Base-by-base conservation (phyloP, 2,113 vertebrate species). In the Tringa solitaria region DNA sequence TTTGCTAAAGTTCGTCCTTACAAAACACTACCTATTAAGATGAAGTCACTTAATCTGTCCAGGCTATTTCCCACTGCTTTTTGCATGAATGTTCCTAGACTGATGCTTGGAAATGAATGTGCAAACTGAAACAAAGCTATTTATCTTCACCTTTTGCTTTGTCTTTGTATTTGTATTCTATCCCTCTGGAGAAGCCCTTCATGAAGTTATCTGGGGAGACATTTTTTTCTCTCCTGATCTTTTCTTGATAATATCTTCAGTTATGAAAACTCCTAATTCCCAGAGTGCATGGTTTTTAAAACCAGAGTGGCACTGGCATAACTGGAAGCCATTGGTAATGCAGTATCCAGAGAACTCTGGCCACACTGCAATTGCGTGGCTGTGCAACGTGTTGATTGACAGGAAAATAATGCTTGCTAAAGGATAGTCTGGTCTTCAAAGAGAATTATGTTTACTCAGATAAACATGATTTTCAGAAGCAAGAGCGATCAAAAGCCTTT, bases 391-490 rank as follows among this genome's bases (percentile, higher is more conserved):
- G n/a, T 61, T 92, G 83, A 81, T 28, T 94, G 93, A 93, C 84
- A 92, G 72, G 51, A 91, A 95, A 95, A 88, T 89, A 83, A 76
- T 65, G n/a, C 61, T 76, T 76, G 67, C 33, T 92, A 53, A 91
- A 88, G 74, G 41, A 79, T 48, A 88, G 48, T 75, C 68, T 90
- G 45, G 12, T 91, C 35, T 91, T 92, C 60, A 84, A 59, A 95
- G 70, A 90, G 14, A 93, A 67, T 95, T 89, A 60, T 76, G n/a
- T 96, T 96, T 94, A 56, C 41, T 82, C n/a, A 78, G 22, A 79
- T 85, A 94, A 95, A 88, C 33, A 90, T 2, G 11, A 37, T 88
- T 96, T 95, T 94, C 78, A 96, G 78, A 96, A 85, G 50, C 39
- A 68, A 69, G 78, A 87, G n/a, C 50, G 86, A 95, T 88, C 53